Conservation (phyloP, 2,797 vertebrate genomes). For the Furcifer pardalis region DNA sequence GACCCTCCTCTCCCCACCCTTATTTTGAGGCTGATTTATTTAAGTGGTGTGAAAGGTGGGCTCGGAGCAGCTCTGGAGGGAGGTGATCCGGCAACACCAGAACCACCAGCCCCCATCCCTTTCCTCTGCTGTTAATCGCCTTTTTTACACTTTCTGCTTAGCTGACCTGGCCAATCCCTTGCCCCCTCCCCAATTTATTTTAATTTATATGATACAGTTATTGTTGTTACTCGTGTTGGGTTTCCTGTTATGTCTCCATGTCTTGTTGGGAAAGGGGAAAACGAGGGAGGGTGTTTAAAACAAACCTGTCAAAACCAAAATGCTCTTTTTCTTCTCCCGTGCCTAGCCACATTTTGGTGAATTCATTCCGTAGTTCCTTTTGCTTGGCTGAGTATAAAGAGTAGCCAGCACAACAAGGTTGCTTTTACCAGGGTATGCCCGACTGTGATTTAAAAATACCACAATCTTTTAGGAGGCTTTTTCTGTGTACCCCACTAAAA, state of each 20-base stretch:
- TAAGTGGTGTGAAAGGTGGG: conserved; percentile 59
- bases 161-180: not conserved
- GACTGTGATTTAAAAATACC: too few species aligned
- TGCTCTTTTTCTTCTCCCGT: too few species aligned
- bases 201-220: too few species aligned
- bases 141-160: not conserved
- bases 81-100: not conserved
- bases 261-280: not conserved
- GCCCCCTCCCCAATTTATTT: not conserved
- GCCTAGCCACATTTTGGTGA: too few species aligned
- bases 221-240: too few species aligned
- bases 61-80: not conserved
- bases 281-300: not conserved
- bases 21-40: conserved; percentile 59
- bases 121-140: not conserved
- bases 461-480: too few species aligned
- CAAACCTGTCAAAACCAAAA: not conserved
- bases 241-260: too few species aligned
- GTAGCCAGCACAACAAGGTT: too few species aligned
- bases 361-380: too few species aligned
- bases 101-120: conserved; percentile 11
- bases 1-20: not conserved
- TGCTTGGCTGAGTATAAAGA: too few species aligned
- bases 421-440: too few species aligned
- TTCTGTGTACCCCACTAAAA: too few species aligned